A percentile compares a stretch with the other conserved stretches of the same genome.
phyloP scores from a whole-genome alignment of 2,888 invertebrate species.

The Drosophila fungiperda region DNA sequence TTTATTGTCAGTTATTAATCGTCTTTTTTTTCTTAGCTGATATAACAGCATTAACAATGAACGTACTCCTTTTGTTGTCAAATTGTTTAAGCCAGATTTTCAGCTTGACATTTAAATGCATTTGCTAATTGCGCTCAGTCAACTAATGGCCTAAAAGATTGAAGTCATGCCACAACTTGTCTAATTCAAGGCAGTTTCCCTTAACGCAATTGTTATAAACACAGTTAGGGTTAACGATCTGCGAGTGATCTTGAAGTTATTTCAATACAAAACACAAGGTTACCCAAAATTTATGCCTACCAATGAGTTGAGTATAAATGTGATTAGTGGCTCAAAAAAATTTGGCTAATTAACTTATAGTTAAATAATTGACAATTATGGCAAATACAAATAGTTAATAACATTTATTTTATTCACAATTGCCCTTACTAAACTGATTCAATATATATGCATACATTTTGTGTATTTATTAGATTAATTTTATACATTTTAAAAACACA shows the following conservation, averaged over 20 bases:
- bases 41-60: constrained; percentile 31
- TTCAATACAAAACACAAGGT: constrained; percentile 23
- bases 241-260: constrained; percentile 31
- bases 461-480: background rate
- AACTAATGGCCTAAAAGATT: constrained; percentile 17
- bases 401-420: background rate
- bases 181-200: constrained; percentile 22
- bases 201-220: constrained; percentile 4
- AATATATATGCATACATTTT: too few species aligned
- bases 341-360: background rate
- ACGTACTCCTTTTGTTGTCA: constrained; percentile 5
- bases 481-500: background rate
- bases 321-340: background rate
- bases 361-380: background rate
- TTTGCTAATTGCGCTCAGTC: background rate
- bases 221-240: constrained; percentile 31
- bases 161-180: constrained; percentile 2
- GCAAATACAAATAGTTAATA: background rate
- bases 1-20: constrained; percentile 68
- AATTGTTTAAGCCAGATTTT: background rate
- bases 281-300: background rate
- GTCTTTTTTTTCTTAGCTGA: constrained; percentile 25
- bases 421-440: background rate
- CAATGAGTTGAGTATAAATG: background rate
- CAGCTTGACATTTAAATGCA: constrained; percentile 21